phyloP scores from a whole-genome alignment of 2,113 vertebrate genomes.

The Toxostoma redivivum region DNA sequence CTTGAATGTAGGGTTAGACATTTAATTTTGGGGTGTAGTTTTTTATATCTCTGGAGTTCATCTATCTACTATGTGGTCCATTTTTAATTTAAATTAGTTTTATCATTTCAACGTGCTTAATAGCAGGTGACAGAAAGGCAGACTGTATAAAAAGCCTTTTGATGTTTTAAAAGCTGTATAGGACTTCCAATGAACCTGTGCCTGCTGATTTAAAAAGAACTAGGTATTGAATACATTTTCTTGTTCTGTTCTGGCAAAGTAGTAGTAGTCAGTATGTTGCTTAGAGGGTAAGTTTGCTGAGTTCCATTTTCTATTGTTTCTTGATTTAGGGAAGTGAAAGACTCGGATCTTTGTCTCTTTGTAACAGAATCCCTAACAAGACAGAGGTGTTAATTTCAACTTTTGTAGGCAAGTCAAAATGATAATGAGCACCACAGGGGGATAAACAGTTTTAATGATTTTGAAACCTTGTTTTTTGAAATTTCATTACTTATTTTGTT shows the following conservation, averaged over 20 bases:
- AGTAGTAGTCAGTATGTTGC: not conserved
- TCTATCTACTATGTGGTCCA: not conserved
- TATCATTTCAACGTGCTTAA: not conserved
- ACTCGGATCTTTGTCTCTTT: not conserved
- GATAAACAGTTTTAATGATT: not conserved
- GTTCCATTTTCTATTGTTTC: not conserved
- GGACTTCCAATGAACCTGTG: not conserved
- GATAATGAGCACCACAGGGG: not conserved
- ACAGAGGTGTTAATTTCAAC: not conserved
- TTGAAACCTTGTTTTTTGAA: not conserved
- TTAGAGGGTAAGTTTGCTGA: not conserved
- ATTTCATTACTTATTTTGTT: not conserved
- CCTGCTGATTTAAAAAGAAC: not conserved
- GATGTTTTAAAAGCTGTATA: not conserved
- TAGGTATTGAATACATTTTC: not conserved
- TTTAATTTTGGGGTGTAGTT: not conserved
- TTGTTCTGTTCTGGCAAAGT: not conserved
- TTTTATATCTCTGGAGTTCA: not conserved
- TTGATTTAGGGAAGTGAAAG: not conserved
- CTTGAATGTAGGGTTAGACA: not conserved
- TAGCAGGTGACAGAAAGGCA: not conserved
- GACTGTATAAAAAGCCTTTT: not conserved
- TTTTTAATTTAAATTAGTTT: not conserved
- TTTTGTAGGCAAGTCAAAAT: not conserved
- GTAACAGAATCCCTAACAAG: not conserved